Evolutionary conservation across 2,113 vertebrate genomes (phyloP).

Genomic region (Meriones unguiculatus): DNA sequence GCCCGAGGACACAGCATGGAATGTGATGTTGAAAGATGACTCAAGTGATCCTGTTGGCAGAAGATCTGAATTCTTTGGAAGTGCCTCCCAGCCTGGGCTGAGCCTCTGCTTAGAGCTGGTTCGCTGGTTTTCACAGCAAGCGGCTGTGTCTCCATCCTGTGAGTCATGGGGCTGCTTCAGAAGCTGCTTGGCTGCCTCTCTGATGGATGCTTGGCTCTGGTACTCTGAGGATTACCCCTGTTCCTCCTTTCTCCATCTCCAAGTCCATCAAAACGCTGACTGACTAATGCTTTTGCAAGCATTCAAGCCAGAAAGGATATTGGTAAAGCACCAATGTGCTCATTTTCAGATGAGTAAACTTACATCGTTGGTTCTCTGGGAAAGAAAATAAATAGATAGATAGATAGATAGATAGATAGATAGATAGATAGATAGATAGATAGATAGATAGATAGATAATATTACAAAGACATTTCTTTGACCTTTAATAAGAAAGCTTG

Average conservation of each 20-base stretch:
- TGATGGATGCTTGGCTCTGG: neutral
- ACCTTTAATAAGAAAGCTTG: neutral
- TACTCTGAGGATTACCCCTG: neutral
- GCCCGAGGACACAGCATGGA: neutral
- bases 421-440: too few species aligned
- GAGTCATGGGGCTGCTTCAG: neutral
- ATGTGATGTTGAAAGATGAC: slow-evolving; percentile 42
- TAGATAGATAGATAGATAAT: neutral
- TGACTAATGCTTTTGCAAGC: neutral
- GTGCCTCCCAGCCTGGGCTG: neutral
- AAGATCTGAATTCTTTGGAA: slow-evolving; percentile 38
- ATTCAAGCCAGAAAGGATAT: neutral
- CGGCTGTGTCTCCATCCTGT: neutral
- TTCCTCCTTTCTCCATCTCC: neutral
- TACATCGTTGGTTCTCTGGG: neutral
- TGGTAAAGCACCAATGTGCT: neutral
- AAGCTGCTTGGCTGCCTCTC: neutral
- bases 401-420: too few species aligned
- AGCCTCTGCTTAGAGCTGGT: neutral
- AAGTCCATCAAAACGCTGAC: neutral
- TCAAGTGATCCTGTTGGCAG: slow-evolving; percentile 42
- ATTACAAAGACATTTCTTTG: neutral
- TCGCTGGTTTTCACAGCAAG: neutral
- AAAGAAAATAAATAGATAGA: neutral
- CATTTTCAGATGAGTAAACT: neutral